Evolutionary conservation across 2,888 invertebrate genomes (phyloP).

Genomic region (Bimastos eiseni): DNA sequence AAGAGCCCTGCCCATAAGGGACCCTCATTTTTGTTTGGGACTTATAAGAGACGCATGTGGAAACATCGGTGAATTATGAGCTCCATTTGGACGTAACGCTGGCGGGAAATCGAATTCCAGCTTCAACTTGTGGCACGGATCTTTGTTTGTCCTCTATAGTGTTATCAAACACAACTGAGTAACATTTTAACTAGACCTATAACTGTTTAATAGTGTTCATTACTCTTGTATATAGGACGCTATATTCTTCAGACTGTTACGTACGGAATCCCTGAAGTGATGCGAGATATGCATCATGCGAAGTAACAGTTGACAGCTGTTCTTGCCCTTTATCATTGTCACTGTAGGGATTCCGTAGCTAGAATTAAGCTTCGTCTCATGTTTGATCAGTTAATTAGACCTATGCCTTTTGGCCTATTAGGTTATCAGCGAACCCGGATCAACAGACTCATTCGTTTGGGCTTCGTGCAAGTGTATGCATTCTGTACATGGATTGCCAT

Average conservation of each 20-base stretch:
- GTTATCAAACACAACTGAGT: no score
- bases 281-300: not conserved
- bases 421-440: not conserved
- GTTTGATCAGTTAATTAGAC: not conserved
- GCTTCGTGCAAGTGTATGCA: not conserved
- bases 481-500: not conserved
- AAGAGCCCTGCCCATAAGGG: no score
- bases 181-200: not conserved
- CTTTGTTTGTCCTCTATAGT: not conserved
- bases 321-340: not conserved
- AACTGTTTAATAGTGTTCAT: not conserved
- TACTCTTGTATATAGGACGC: not conserved
- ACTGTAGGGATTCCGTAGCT: not conserved
- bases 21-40: no score
- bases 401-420: no score
- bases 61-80: no score
- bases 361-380: not conserved
- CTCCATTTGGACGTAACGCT: not conserved
- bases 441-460: not conserved
- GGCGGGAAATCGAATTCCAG: not conserved
- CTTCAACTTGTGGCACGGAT: no score
- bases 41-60: no score
- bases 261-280: slow-evolving; percentile 6
- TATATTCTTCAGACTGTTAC: not conserved
- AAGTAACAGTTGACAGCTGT: not conserved